Conservation (phyloP, 2,797 vertebrate genomes). For the Smutsia temminckii region DNA sequence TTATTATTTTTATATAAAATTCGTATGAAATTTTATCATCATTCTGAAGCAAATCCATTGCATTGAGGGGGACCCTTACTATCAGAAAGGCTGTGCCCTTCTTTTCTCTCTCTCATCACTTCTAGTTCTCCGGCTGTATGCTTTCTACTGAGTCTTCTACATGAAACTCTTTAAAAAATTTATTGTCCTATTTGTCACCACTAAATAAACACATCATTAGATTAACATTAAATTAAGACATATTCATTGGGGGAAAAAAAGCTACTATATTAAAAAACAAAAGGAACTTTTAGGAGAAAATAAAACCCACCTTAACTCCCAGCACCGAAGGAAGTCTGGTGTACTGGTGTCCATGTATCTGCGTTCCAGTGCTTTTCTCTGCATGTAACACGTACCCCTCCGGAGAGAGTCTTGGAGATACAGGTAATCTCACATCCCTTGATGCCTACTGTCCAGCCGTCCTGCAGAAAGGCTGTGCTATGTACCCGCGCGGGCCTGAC, state of each 20-base stretch:
- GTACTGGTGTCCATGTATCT: not conserved
- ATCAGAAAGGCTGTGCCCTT: not conserved
- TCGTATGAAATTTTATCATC: not conserved
- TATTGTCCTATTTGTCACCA: not conserved
- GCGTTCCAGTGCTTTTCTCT: not conserved
- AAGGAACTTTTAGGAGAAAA: not conserved
- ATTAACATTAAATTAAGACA: not conserved
- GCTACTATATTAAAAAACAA: not conserved
- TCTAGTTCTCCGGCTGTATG: not conserved
- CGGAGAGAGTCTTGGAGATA: too few species aligned
- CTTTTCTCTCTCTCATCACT: not conserved
- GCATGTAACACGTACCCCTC: not conserved
- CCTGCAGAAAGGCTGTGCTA: not conserved
- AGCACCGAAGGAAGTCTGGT: not conserved
- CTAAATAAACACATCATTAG: not conserved
- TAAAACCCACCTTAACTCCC: not conserved
- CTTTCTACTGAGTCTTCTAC: not conserved
- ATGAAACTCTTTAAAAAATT: not conserved
- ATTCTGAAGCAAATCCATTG: not conserved
- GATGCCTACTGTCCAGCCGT: too few species aligned
- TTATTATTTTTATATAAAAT: not conserved
- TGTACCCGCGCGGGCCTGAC: not conserved
- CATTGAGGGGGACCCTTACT: not conserved
- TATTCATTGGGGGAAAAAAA: not conserved
- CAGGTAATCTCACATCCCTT: not conserved